Base-by-base conservation (phyloP, 2,113 vertebrate genomes). In the Galemys pyrenaicus region DNA sequence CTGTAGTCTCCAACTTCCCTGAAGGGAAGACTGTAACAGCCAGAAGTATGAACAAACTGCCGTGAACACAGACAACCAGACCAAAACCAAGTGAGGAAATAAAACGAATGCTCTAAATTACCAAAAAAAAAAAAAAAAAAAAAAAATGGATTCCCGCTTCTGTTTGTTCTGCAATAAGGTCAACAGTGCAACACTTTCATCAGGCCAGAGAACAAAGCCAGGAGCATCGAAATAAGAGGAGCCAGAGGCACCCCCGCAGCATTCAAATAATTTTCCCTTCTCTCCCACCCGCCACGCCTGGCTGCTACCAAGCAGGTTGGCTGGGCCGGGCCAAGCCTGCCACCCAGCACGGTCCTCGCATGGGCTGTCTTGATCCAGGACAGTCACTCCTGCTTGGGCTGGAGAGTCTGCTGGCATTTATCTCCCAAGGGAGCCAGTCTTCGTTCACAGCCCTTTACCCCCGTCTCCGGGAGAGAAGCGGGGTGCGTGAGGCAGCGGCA, bases 81-180 rank as follows among this genome's bases (percentile, higher is more conserved):
- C 35, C 71, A 73, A 94, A 44, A 17, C 22, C 35, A 79, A 94
- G 60, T 17, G 58, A 85, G 78, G 13, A 51, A 82, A 86, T 9
- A 49, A 46, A 44, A 68, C 28, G 20, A 82, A 44, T 15, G 11
- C 67, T 35, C 51, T 37, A 30, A 9, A 80, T 62, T 89, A 39
- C 28, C 26, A n/a, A 65, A 75, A 28, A 49, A 17, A n/a, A n/a
- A 41, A n/a, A n/a, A 65, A 75, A 28, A 49, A 17, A 41, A 71
- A 71, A 62, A 62, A 56, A 82, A 5, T 15, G 17, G 68, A 19
- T 54, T 11, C 44, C 24, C 8, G 49, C 22, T 87, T 91, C 71
- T 95, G 41, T 87, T 94, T 90, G 68, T 44, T 94, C 46, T 39
- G 56, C 73, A 73, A 13, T 28, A 86, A 54, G 5, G 8, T 46